phyloP scores from a whole-genome alignment of 2,797 vertebrate species.

The Hybognathus amarus region DNA sequence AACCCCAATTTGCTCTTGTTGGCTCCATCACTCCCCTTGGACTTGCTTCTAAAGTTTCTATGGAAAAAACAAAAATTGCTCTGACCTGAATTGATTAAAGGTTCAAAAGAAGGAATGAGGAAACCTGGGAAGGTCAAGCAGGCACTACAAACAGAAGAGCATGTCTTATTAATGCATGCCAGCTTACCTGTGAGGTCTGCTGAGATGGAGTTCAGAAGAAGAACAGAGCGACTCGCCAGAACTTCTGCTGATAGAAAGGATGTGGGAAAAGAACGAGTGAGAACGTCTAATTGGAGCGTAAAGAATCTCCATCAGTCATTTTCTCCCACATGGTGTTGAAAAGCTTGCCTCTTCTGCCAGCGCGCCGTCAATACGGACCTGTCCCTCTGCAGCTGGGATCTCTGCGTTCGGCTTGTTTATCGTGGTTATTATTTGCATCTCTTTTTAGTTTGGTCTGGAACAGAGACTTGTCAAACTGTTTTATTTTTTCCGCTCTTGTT shows the following conservation, averaged over 20 bases:
- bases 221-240: not conserved
- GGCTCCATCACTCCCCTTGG: conserved; percentile 29
- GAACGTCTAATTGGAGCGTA: conserved; percentile 51
- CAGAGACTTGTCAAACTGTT: conserved; percentile 45
- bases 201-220: not conserved
- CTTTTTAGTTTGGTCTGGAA: conserved; percentile 44
- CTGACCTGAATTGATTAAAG: conserved; percentile 53
- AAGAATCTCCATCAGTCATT: conserved; percentile 49
- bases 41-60: conserved; percentile 40
- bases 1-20: conserved; percentile 43
- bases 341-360: conserved; percentile 34
- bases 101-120: conserved; percentile 38
- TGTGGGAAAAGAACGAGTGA: conserved; percentile 28
- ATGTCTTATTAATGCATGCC: conserved; percentile 25
- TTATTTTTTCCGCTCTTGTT: conserved; percentile 26
- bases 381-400: conserved; percentile 16
- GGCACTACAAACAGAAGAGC: conserved; percentile 44
- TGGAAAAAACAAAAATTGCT: conserved; percentile 30
- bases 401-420: conserved; percentile 38
- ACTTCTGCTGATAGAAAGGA: conserved; percentile 1
- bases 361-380: not conserved
- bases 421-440: conserved; percentile 45
- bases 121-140: conserved; percentile 20
- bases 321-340: conserved; percentile 18
- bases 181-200: conserved; percentile 29